phyloP scores from a whole-genome alignment of 2,113 vertebrate genomes.

The Vireo altiloquus region DNA sequence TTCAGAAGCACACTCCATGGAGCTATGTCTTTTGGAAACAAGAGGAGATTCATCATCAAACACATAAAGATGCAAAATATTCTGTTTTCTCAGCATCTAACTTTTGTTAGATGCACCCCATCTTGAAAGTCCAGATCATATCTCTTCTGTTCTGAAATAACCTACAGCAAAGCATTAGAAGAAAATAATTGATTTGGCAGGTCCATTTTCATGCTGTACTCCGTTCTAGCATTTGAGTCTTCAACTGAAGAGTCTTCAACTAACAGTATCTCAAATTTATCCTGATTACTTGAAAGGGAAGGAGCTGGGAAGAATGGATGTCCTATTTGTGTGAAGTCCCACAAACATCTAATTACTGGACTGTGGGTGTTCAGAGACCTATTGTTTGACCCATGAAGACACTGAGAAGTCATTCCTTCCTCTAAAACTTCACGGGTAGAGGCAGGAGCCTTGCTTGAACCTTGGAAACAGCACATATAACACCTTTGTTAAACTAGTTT shows the following conservation, averaged over 20 bases:
- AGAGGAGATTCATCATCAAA: not conserved
- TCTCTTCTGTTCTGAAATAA: not conserved
- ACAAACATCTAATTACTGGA: not conserved
- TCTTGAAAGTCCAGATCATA: not conserved
- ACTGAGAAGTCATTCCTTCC: not conserved
- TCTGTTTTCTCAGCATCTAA: not conserved
- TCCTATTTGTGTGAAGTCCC: not conserved
- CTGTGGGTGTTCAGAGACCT: not conserved
- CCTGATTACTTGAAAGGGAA: not conserved
- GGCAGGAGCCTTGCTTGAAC: not conserved
- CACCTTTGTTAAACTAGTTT: constrained; percentile 48
- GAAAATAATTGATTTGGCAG: not conserved
- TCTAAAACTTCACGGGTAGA: not conserved
- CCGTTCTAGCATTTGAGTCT: not conserved
- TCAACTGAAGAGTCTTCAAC: not conserved
- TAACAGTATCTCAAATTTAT: not conserved
- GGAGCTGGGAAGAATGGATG: not conserved
- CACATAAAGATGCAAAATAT: not conserved
- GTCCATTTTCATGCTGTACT: not conserved
- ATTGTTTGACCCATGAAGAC: not conserved
- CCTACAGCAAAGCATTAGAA: not conserved
- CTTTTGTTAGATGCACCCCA: not conserved
- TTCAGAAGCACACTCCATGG: not conserved
- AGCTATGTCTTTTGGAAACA: not conserved
- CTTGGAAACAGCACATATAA: not conserved